Evolutionary conservation across 1,140 invertebrate genomes (phyloP), one percentile per base, ranked within the genome.

Genomic region (Lithobius niger): DNA sequence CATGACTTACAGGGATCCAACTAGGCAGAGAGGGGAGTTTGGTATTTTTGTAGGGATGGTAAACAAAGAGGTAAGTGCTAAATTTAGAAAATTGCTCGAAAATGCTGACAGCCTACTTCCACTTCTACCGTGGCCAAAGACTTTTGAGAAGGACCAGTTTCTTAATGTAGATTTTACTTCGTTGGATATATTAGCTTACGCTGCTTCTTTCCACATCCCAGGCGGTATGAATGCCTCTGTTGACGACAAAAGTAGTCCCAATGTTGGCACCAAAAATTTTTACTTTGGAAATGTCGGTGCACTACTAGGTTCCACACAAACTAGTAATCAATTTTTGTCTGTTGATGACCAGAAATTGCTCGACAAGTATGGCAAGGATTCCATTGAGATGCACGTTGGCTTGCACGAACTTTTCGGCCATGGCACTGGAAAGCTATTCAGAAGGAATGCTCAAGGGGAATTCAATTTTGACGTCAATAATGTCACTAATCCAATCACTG

Each of bases 31-130:
- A 47, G 90, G 84, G 16, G 93, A 97, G 73, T 97, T 94, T 71
- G 93, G 97, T 77, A 90, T 90, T 2, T 97, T 97, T 73, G 92
- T 95, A 0, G 88, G 92, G 1, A 84, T 92, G 72, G 93, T 97
- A 0, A 95, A 97, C 69, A 91, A 90, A 64, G 81, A 84, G 65
- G 92, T 91, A 80, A 94, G 89, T 1, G 77, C 81, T n/a, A 95
- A 94, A 69, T 96, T 97, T 69, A 68, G 78, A 1, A 68, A 71
- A 1, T n/a, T n/a, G n/a, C n/a, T n/a, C n/a, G n/a, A n/a, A n/a
- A n/a, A n/a, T n/a, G n/a, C n/a, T n/a, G n/a, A n/a, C n/a, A n/a
- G n/a, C n/a, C n/a, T n/a, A n/a, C n/a, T n/a, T n/a, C n/a, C n/a
- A n/a, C n/a, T n/a, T n/a, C n/a, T n/a, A n/a, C n/a, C n/a, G n/a